Conservation (phyloP, 1,140 invertebrate species). For the Drosophila ohnishii region DNA sequence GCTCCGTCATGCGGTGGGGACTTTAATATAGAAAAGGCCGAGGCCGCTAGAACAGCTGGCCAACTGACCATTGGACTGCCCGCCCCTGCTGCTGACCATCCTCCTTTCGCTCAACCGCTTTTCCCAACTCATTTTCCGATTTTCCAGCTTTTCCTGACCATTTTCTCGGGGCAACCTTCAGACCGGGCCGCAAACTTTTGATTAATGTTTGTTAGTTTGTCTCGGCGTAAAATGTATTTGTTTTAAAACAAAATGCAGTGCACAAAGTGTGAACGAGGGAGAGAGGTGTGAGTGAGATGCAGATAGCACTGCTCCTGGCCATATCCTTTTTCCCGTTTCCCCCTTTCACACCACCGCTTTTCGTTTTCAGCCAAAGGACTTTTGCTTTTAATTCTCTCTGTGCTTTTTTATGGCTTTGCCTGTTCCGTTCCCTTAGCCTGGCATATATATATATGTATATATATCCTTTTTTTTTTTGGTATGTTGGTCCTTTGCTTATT, state of each 20-base stretch:
- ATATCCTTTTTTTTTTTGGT: conserved; percentile 4
- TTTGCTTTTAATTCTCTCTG: conserved; percentile 44
- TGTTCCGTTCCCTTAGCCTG: conserved; percentile 12
- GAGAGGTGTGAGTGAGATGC: conserved; percentile 32
- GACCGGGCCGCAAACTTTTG: conserved; percentile 69
- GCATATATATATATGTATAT: neutral
- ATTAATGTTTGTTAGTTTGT: conserved; percentile 78
- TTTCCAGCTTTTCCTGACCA: conserved; percentile 27
- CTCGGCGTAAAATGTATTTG: conserved; percentile 72
- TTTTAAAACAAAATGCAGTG: conserved; percentile 73
- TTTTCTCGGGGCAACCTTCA: conserved; percentile 56
- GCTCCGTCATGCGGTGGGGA: conserved; percentile 37
- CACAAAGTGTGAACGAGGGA: conserved; percentile 31
- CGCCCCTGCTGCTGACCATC: neutral
- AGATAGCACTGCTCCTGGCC: conserved; percentile 32
- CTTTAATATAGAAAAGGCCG: conserved; percentile 54
- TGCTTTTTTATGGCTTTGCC: conserved; percentile 30
- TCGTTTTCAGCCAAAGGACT: conserved; percentile 29
- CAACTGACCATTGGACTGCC: conserved; percentile 30
- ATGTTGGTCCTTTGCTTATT: conserved; percentile 25
- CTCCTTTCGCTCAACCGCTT: conserved; percentile 7
- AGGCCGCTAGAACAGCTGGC: conserved; percentile 43
- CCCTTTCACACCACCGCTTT: conserved; percentile 6
- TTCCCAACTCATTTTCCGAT: conserved; percentile 28
- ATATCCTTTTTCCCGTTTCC: conserved; percentile 4